These are phyloP conservation scores for Porites lutea DNA, from an alignment of 64 coral and sea anemone species.

Conservation along the genomic window DNA sequence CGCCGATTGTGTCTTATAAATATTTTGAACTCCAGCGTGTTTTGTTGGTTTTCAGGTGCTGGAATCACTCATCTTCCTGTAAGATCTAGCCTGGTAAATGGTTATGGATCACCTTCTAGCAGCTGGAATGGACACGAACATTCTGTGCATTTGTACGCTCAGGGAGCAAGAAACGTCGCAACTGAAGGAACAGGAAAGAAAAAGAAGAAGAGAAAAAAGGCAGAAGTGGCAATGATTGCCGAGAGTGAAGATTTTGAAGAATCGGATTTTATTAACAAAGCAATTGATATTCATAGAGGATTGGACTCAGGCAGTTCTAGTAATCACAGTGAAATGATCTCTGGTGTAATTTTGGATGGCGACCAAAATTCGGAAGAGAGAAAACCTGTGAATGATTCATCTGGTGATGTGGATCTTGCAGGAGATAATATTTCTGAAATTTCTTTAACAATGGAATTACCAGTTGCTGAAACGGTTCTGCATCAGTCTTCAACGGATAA, in stretches of 20 bases:
- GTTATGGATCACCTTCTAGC: constrained; percentile 8
- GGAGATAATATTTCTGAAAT: neutral
- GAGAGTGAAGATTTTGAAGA: constrained; percentile 49
- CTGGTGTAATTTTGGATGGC: neutral
- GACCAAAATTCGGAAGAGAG: neutral
- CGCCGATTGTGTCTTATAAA: no score
- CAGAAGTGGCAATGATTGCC: constrained; percentile 59
- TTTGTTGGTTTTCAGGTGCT: neutral
- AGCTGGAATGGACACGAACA: constrained; percentile 18
- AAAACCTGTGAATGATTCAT: neutral
- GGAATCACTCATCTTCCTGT: constrained; percentile 9
- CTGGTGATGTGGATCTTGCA: neutral
- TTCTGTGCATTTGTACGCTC: neutral
- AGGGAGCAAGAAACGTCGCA: neutral
- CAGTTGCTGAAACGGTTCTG: constrained; percentile 6
- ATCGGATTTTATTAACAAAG: neutral
- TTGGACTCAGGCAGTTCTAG: neutral
- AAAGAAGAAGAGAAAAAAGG: constrained; percentile 61
- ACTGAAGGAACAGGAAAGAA: constrained; percentile 34
- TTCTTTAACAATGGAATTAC: constrained; percentile 43
- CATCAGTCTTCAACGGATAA: neutral
- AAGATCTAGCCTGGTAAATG: constrained; percentile 19
- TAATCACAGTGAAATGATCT: neutral
- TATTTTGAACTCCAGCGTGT: neutral
- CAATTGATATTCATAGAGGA: neutral